phyloP scores from a whole-genome alignment of 1,140 invertebrate species.

The Euborellia annulipes region DNA sequence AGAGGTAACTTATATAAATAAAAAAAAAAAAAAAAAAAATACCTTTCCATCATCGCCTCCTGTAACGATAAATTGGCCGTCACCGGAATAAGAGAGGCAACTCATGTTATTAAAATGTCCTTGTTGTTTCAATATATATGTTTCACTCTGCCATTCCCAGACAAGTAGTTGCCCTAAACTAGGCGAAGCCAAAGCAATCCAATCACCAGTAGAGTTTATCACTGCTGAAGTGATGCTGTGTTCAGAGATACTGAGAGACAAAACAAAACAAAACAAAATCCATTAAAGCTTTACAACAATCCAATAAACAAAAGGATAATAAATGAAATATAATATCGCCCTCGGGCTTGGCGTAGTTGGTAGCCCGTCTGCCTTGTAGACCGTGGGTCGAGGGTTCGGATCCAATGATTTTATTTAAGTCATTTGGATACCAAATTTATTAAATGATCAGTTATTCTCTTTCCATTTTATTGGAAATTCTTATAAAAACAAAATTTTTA shows the following conservation, averaged over 20 bases:
- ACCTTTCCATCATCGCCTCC: conserved; percentile 90
- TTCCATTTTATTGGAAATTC: no score
- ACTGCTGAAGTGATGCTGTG: conserved; percentile 62
- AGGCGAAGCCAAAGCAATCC: conserved; percentile 80
- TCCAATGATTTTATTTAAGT: no score
- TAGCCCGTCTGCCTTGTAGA: no score
- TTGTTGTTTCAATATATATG: conserved; percentile 95
- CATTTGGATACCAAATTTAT: no score
- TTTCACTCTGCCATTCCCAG: conserved; percentile 99
- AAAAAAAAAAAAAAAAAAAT: conserved; percentile 10
- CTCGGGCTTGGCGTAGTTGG: no score
- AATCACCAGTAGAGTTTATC: conserved; percentile 80
- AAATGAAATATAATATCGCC: no score
- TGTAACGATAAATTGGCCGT: conserved; percentile 79
- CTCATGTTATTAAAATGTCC: conserved; percentile 82
- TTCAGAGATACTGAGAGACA: conserved; percentile 62
- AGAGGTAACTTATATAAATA: not conserved
- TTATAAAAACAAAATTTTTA: no score
- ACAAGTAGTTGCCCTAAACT: conserved; percentile 80
- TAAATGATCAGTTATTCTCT: no score
- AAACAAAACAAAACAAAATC: no score
- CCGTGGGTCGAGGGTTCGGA: no score
- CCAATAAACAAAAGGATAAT: no score
- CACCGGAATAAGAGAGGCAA: conserved; percentile 75
- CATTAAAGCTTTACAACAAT: no score